These are phyloP conservation scores for Acrocephalus arundinaceus DNA, from an alignment of 2,113 vertebrate species.

Conservation along the genomic window DNA sequence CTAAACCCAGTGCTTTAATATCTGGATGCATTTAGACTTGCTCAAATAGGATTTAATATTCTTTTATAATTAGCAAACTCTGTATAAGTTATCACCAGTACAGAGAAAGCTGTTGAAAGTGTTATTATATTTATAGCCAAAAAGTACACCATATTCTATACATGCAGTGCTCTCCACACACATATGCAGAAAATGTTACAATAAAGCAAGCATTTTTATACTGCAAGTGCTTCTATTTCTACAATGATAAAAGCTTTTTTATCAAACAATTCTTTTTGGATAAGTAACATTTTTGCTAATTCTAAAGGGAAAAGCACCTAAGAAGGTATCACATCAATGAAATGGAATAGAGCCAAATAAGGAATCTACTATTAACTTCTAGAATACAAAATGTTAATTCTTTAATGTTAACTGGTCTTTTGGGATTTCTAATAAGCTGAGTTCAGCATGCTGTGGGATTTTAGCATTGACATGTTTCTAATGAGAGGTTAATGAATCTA, in stretches of 20 bases:
- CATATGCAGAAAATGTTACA: not conserved
- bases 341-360: not conserved
- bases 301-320: not conserved
- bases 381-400: slow-evolving; percentile 11
- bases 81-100: not conserved
- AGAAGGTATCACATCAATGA: not conserved
- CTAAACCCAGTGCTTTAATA: slow-evolving; percentile 10
- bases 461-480: slow-evolving; percentile 45
- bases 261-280: not conserved
- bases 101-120: not conserved
- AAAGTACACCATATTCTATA: not conserved
- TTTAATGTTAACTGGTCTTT: slow-evolving; percentile 7
- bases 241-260: not conserved
- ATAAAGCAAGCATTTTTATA: not conserved
- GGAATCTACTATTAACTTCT: slow-evolving; percentile 15
- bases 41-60: not conserved
- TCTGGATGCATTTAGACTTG: not conserved
- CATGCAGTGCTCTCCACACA: not conserved
- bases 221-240: not conserved
- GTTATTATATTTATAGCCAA: not conserved
- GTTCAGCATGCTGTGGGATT: slow-evolving; percentile 10
- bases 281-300: not conserved
- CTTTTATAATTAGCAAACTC: not conserved
- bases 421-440: slow-evolving; percentile 38
- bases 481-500: slow-evolving; percentile 65